These are phyloP conservation scores for Hypotaenidia philippensis DNA, from an alignment of 2,797 vertebrate species.

Conservation along the genomic window DNA sequence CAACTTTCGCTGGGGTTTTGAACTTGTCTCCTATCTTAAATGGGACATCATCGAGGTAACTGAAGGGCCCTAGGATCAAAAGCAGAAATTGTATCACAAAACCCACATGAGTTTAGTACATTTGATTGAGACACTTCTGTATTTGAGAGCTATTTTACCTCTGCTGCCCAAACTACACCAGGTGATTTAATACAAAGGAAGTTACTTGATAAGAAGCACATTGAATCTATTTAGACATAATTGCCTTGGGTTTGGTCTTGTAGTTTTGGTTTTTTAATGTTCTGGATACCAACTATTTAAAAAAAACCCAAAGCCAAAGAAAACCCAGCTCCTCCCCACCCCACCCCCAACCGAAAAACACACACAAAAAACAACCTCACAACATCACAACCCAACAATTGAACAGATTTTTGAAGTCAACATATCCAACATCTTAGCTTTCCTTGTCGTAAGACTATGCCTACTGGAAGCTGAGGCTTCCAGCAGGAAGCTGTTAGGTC, in stretches of 20 bases:
- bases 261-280: too few species aligned
- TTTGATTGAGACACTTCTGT: neutral
- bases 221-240: neutral
- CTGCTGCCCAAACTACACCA: neutral
- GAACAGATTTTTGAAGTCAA: neutral
- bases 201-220: neutral
- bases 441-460: neutral
- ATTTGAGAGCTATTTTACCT: neutral
- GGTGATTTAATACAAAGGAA: neutral
- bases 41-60: slow-evolving; percentile 97
- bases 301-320: too few species aligned
- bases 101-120: rapidly evolving
- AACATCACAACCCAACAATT: neutral
- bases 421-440: neutral
- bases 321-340: too few species aligned
- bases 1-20: slow-evolving; percentile 94
- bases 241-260: neutral
- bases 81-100: slow-evolving; percentile 38
- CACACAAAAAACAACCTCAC: neutral
- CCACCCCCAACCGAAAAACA: too few species aligned
- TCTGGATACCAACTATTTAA: too few species aligned
- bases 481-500: neutral
- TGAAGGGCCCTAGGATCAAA: slow-evolving; percentile 88
- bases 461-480: neutral
- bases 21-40: slow-evolving; percentile 98